Percentiles rank a stretch among this genome's conserved stretches.
Conservation (phyloP, 2,797 vertebrate species). For the Rhynchonycteris naso region DNA sequence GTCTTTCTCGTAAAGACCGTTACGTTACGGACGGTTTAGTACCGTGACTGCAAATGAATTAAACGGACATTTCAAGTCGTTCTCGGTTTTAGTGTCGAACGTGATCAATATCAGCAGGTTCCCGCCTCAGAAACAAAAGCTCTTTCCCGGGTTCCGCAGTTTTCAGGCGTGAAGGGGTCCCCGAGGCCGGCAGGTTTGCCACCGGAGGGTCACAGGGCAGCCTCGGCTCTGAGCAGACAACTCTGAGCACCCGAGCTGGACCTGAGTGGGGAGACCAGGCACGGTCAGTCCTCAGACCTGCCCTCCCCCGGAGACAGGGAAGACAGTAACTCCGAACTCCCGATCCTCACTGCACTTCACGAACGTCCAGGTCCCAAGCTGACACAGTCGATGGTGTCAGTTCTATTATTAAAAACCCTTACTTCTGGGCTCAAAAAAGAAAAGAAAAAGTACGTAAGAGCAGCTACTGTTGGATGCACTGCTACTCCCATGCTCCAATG, state of each 20-base stretch:
- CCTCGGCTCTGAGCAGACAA: neutral
- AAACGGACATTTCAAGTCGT: neutral
- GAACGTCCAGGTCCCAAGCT: neutral
- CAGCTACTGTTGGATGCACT: constrained; percentile 26
- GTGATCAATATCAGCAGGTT: neutral
- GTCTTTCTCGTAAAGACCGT: too few species aligned
- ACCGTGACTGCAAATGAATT: too few species aligned
- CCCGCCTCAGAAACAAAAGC: neutral
- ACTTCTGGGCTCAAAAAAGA: constrained; percentile 19
- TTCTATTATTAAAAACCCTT: constrained; percentile 58
- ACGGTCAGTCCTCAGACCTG: neutral
- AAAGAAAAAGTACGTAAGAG: neutral
- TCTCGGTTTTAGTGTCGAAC: constrained; percentile 16
- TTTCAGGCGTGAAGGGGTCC: neutral
- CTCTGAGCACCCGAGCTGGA: neutral
- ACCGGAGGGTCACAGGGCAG: neutral
- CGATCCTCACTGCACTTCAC: neutral
- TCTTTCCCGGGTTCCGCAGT: neutral
- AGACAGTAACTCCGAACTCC: neutral
- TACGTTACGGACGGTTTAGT: too few species aligned
- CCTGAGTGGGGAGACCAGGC: too few species aligned
- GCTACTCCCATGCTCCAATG: constrained; percentile 54
- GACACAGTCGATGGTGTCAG: neutral
- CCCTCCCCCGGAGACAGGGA: neutral
- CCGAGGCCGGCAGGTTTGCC: neutral